Percentiles rank a stretch among this genome's conserved stretches.
These are phyloP conservation scores for Redunca redunca DNA, from an alignment of 2,113 vertebrate genomes.

Conservation along the genomic window DNA sequence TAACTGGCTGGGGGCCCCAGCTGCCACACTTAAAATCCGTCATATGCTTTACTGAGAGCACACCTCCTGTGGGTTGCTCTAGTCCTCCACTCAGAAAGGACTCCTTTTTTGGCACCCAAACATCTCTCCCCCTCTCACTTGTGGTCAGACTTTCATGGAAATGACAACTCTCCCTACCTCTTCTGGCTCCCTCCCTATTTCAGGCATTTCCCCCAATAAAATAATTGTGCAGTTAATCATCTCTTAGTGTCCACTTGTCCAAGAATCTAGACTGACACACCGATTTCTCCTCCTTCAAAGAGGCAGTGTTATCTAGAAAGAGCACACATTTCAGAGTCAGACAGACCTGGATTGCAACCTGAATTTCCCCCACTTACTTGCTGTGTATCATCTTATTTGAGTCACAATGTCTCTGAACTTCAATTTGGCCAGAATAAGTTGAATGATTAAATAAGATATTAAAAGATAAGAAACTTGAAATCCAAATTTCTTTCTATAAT, in stretches of 20 bases:
- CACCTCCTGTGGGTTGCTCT: not conserved
- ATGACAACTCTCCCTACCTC: not conserved
- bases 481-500: not conserved
- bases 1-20: not conserved
- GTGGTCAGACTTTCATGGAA: not conserved
- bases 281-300: not conserved
- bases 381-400: not conserved
- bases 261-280: not conserved
- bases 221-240: not conserved
- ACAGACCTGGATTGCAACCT: not conserved
- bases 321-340: too few relatives aligned
- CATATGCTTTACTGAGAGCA: not conserved
- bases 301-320: not conserved
- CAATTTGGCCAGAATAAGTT: not conserved
- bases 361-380: not conserved
- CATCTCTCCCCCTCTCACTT: not conserved
- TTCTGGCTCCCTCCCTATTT: not conserved
- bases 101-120: not conserved
- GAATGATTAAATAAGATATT: not conserved
- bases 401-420: not conserved
- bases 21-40: not conserved
- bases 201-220: not conserved
- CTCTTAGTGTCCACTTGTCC: not conserved
- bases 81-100: not conserved
- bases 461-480: not conserved